A percentile compares a stretch with the other conserved stretches of the same genome.
Evolutionary conservation across 2,888 invertebrate genomes (phyloP).

Genomic region (Clitarchus hookeri): DNA sequence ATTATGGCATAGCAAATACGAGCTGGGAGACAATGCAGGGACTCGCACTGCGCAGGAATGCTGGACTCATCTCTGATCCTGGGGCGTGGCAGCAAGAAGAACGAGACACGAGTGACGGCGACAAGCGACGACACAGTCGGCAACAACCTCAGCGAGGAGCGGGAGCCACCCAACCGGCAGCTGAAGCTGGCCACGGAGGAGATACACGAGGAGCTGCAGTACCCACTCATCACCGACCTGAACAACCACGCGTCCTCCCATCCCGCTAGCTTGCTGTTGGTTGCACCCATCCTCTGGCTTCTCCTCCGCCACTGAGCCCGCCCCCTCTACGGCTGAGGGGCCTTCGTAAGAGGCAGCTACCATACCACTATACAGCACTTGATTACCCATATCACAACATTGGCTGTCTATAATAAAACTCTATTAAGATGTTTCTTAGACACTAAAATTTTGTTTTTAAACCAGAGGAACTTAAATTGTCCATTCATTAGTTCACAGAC

Average conservation of each 20-base stretch:
- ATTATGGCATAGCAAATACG: too few species aligned
- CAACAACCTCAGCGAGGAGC: background rate
- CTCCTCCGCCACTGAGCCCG: background rate
- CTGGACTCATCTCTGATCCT: background rate
- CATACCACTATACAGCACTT: background rate
- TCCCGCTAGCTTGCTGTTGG: background rate
- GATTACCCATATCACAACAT: too few species aligned
- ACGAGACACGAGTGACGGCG: background rate
- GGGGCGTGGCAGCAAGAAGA: background rate
- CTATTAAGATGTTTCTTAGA: too few species aligned
- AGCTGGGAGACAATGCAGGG: too few species aligned
- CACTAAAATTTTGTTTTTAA: too few species aligned
- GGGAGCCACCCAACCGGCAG: constrained; percentile 35
- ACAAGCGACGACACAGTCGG: constrained; percentile 15
- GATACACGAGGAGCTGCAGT: constrained; percentile 40
- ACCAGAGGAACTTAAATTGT: too few species aligned
- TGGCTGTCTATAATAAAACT: too few species aligned
- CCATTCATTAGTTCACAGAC: too few species aligned
- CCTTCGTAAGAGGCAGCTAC: background rate
- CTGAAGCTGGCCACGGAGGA: constrained; percentile 46
- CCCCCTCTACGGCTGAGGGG: background rate
- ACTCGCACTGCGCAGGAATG: background rate
- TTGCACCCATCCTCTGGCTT: background rate
- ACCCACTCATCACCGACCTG: constrained; percentile 39
- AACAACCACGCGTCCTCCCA: background rate